phyloP scores from a whole-genome alignment of 2,797 vertebrate genomes.

The Periophthalmus magnuspinnatus region DNA sequence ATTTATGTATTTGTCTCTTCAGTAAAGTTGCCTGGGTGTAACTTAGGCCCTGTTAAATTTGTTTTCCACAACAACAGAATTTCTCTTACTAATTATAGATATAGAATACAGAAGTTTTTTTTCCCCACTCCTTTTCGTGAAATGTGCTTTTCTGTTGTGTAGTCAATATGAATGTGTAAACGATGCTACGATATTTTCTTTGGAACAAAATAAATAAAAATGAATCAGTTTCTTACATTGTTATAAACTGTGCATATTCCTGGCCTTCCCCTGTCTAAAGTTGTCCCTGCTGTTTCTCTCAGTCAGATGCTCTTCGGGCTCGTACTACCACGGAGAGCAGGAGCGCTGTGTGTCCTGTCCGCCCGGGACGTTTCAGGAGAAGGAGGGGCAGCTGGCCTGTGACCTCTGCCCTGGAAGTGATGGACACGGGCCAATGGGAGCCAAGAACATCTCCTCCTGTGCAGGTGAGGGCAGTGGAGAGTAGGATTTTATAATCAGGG shows the following conservation, averaged over 20 bases:
- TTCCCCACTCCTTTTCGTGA: not conserved
- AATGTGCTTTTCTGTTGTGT: too few relatives aligned
- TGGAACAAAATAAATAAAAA: too few relatives aligned
- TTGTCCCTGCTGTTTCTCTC: slow-evolving; percentile 80
- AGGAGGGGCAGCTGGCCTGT: slow-evolving; percentile 95
- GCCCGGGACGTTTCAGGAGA: slow-evolving; percentile 95
- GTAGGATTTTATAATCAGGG: too few relatives aligned
- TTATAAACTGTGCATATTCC: not conserved
- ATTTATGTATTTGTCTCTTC: too few relatives aligned
- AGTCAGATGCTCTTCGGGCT: slow-evolving; percentile 96
- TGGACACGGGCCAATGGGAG: slow-evolving; percentile 86
- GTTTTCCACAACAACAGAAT: not conserved
- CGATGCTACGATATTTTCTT: too few relatives aligned
- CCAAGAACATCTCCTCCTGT: slow-evolving; percentile 91
- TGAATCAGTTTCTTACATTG: too few relatives aligned
- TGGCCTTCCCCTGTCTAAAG: slow-evolving; percentile 49
- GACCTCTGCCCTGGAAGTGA: slow-evolving; percentile 95
- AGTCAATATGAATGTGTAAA: too few relatives aligned
- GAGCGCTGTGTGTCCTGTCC: slow-evolving; percentile 95
- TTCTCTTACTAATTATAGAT: not conserved
- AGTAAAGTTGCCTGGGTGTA: too few relatives aligned
- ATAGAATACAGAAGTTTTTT: not conserved
- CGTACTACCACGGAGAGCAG: slow-evolving; percentile 94
- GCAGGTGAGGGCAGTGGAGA: slow-evolving; percentile 76
- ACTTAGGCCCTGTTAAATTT: too few relatives aligned